Evolutionary conservation across 2,113 vertebrate species (phyloP).

Genomic region (Ariopsis seemanni): DNA sequence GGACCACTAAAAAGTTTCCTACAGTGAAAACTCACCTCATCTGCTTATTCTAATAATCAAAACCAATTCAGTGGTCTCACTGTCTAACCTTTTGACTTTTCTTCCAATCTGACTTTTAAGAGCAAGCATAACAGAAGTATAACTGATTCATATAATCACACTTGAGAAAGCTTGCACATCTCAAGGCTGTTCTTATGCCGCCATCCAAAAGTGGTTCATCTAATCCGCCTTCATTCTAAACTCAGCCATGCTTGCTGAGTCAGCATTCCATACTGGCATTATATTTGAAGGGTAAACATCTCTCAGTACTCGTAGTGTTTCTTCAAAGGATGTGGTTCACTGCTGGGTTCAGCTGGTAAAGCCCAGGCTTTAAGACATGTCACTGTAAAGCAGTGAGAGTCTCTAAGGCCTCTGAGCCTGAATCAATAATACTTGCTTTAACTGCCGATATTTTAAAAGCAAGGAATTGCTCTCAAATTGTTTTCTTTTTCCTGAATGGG

Average conservation of each 20-base stretch:
- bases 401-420: constrained; percentile 18
- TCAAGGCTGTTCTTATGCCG: constrained; percentile 15
- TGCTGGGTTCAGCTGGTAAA: constrained; percentile 33
- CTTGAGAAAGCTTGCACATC: constrained; percentile 28
- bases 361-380: constrained; percentile 20
- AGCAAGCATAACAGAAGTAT: constrained; percentile 17
- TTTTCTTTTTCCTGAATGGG: not conserved
- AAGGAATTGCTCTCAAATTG: not conserved
- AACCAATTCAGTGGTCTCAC: not conserved
- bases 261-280: constrained; percentile 16
- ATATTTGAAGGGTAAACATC: constrained; percentile 47
- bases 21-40: not conserved
- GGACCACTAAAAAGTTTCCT: too few species aligned
- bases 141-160: constrained; percentile 44
- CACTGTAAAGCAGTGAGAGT: constrained; percentile 16
- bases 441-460: constrained; percentile 21
- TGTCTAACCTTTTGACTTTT: constrained; percentile 1
- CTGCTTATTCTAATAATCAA: constrained; percentile 13
- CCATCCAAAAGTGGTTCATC: constrained; percentile 4
- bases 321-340: constrained; percentile 42
- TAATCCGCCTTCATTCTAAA: constrained; percentile 37
- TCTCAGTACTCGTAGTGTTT: not conserved
- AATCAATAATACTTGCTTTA: constrained; percentile 15
- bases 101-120: not conserved
- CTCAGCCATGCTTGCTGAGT: constrained; percentile 9